Base-by-base conservation (phyloP, 1,140 invertebrate genomes). In the Drosophila repleta region DNA sequence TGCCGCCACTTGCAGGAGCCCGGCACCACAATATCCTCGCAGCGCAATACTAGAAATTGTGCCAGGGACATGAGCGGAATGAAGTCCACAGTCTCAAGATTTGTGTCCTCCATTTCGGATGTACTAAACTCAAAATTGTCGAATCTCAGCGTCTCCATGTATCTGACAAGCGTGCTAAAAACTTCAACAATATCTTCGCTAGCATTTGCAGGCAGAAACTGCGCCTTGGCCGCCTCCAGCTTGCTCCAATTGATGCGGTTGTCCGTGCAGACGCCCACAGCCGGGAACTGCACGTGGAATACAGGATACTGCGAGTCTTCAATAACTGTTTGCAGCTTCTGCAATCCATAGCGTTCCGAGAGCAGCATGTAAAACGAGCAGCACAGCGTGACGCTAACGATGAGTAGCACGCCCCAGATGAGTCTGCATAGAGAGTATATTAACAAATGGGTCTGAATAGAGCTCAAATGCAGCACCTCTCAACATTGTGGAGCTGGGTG, bases 211-310 rank as follows among this genome's bases (percentile, higher is more conserved):
- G 89, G 89, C 24, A 90, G 53, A 45, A 90, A 90, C 39, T 65
- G 8, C 17, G 39, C 1, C 43, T 90, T 90, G 24, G 89, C 89
- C 18, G 62, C 74, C 32, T 89, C 72, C 51, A 90, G 32, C 29
- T 75, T 82, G 29, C 58, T 76, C 89, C 89, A 90, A 32, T 90
- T 78, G 24, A 90, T 73, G 37, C 89, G 89, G 89, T 95, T 95
- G 15, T 94, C 91, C 71, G 94, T 93, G 77, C 95, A 96, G 56
- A 96, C 90, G 0, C 94, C 95, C 0, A 96, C 93, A 1, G 94
- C 94, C 1, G 95, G 95, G 84, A 95, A 96, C 0, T 93, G 93
- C 39, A 94, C 93, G 67, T 94, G 93, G 92, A 94, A 95, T 15
- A 95, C 94, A 0, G 94, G 94, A 48, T 93, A 93, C 79, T 95